Percentiles rank a stretch among this genome's conserved stretches.
Evolutionary conservation across 2,888 invertebrate genomes (phyloP).

Genomic region (Synergus gifuensis): DNA sequence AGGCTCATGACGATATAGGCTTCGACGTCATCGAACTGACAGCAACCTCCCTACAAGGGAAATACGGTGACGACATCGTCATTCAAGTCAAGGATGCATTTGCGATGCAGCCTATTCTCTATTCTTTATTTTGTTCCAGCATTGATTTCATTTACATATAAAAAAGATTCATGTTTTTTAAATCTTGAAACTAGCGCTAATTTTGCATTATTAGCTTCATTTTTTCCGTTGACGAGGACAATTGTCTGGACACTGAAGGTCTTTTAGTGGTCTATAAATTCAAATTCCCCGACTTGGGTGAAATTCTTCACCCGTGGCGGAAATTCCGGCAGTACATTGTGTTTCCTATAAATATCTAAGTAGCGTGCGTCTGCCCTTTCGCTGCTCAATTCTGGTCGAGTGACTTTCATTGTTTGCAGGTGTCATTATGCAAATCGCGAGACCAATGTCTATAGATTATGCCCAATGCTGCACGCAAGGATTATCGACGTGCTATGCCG

Average conservation of each 20-base stretch:
- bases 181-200: neutral
- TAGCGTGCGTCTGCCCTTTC: constrained; percentile 34
- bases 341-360: constrained; percentile 28
- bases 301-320: neutral
- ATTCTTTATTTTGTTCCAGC: neutral
- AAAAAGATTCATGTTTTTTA: neutral
- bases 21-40: constrained; percentile 31
- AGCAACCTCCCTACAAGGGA: constrained; percentile 25
- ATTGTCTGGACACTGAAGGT: constrained; percentile 4
- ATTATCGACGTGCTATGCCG: constrained; percentile 11
- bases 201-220: neutral
- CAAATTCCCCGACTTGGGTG: neutral
- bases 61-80: constrained; percentile 28
- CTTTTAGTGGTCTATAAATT: neutral
- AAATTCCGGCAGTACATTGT: neutral
- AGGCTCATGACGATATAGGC: constrained; percentile 12
- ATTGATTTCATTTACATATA: neutral
- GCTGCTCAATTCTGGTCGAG: constrained; percentile 30
- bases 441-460: constrained; percentile 32
- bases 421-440: constrained; percentile 32
- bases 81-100: constrained; percentile 26
- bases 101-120: neutral
- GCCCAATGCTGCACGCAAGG: constrained; percentile 17
- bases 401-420: constrained; percentile 38
- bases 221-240: neutral